Conservation (phyloP, 2,797 vertebrate species). For the Myripristis jacobus region DNA sequence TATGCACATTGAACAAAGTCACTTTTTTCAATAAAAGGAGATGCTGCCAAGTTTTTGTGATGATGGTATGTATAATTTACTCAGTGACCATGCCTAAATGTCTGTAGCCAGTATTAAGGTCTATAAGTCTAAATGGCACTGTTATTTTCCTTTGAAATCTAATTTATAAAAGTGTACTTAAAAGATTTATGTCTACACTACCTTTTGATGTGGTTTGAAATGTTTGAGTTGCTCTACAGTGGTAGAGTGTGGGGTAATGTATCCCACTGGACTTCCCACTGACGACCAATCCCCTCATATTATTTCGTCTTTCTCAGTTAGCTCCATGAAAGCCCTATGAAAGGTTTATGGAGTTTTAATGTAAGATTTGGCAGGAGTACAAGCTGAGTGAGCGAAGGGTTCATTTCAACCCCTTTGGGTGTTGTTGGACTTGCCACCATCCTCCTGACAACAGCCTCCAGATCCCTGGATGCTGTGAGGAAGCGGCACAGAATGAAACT, state of each 20-base stretch:
- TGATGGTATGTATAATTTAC: no score
- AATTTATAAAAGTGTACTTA: neutral
- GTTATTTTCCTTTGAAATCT: no score
- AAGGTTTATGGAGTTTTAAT: slow-evolving; percentile 65
- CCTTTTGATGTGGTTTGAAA: slow-evolving; percentile 1
- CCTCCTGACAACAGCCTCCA: slow-evolving; percentile 17
- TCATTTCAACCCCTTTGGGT: slow-evolving; percentile 13
- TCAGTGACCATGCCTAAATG: no score
- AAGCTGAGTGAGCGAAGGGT: slow-evolving; percentile 45
- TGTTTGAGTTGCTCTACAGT: neutral
- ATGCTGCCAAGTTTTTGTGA: no score
- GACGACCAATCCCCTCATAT: neutral
- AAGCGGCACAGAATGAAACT: slow-evolving; percentile 15
- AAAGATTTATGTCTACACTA: neutral
- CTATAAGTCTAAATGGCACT: no score
- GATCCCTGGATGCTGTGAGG: slow-evolving; percentile 31
- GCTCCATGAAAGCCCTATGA: slow-evolving; percentile 49
- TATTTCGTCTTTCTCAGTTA: slow-evolving; percentile 25
- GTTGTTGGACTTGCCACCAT: slow-evolving; percentile 4
- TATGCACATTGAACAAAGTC: no score
- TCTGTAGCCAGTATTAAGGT: no score
- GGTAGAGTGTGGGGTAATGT: neutral
- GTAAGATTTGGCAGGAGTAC: slow-evolving; percentile 52
- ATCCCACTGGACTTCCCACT: slow-evolving; percentile 5
- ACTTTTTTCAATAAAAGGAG: no score